A percentile compares a stretch with the other conserved stretches of the same genome.
These are phyloP conservation scores for Circaetus gallicus DNA, from an alignment of 2,113 vertebrate species.

Conservation along the genomic window DNA sequence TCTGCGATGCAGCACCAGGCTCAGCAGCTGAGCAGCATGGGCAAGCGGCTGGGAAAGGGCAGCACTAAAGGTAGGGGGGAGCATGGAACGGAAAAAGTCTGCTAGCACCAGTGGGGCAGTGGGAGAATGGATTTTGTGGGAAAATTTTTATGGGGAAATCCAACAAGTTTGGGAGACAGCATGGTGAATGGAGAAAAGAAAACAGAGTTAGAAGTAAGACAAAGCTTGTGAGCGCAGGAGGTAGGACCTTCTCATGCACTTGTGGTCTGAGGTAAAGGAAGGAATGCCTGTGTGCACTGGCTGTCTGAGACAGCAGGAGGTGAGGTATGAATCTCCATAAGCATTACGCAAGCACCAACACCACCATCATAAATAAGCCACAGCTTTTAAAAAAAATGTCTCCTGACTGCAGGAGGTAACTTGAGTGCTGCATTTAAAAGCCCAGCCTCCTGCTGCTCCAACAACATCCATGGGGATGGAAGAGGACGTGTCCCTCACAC, in stretches of 20 bases:
- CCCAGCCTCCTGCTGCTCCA: neutral
- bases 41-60: neutral
- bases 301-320: neutral
- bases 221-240: neutral
- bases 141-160: neutral
- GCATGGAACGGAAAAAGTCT: accelerated
- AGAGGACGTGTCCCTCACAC: neutral
- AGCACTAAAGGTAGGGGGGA: neutral
- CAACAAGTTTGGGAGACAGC: neutral
- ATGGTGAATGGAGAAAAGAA: neutral
- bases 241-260: neutral
- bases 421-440: neutral
- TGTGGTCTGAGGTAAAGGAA: neutral
- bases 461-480: neutral
- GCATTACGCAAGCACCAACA: neutral
- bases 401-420: neutral
- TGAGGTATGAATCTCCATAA: neutral
- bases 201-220: neutral
- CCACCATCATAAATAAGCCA: neutral
- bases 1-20: neutral
- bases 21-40: neutral
- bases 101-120: neutral
- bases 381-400: neutral
- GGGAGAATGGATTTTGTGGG: neutral
- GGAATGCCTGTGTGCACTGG: neutral